Conservation (phyloP, 2,113 vertebrate genomes). For the Penelope pileata region DNA sequence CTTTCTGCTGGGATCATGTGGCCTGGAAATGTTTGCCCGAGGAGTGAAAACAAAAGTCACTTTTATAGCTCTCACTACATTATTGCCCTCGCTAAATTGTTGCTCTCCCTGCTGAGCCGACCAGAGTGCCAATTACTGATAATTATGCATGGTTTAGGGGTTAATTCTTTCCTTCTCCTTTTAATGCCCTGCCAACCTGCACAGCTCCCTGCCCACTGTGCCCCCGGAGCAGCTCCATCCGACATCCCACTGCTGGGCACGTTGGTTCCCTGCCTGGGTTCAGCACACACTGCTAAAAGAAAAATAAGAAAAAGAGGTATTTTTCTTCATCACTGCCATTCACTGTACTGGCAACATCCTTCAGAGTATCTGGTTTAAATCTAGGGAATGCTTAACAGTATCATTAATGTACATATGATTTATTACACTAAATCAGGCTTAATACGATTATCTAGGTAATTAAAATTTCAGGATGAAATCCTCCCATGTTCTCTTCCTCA, state of each 20-base stretch:
- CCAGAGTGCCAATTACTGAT: neutral
- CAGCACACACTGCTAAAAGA: neutral
- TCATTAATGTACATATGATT: neutral
- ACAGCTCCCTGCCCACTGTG: too few species aligned
- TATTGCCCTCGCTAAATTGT: too few species aligned
- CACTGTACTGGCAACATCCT: neutral
- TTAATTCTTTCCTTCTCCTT: neutral
- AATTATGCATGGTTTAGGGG: neutral
- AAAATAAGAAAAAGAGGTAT: neutral
- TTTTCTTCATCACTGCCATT: neutral
- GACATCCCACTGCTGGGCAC: neutral
- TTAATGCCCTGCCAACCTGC: neutral
- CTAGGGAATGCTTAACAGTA: neutral
- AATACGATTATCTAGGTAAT: neutral
- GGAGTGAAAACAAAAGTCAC: neutral
- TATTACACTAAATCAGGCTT: neutral
- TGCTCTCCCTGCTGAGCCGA: neutral
- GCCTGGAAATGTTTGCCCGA: neutral
- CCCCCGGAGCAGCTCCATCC: neutral
- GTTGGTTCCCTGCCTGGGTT: neutral
- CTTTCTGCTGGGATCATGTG: neutral
- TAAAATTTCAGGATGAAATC: neutral
- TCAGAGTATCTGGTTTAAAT: neutral
- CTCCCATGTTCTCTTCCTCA: neutral
- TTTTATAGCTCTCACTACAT: neutral